A percentile compares a stretch with the other conserved stretches of the same genome.
phyloP scores from a whole-genome alignment of 2,113 vertebrate genomes.

The Nipponia nippon region DNA sequence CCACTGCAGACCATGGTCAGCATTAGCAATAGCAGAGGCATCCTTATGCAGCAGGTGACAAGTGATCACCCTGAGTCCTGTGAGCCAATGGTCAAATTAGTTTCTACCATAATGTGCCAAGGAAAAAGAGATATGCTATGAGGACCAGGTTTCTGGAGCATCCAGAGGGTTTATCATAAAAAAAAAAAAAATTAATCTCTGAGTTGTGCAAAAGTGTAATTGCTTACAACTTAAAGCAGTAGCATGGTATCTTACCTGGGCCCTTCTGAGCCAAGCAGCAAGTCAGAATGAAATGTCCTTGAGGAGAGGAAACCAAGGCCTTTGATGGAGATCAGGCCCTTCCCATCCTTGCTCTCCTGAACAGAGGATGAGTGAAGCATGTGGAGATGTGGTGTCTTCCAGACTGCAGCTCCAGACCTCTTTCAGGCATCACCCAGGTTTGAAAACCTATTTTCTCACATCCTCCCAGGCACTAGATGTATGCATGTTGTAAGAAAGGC shows the following conservation, averaged over 20 bases:
- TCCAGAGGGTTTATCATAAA: not conserved
- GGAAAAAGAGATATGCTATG: not conserved
- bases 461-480: not conserved
- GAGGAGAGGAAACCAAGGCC: not conserved
- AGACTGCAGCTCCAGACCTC: not conserved
- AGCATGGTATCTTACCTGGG: not conserved
- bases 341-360: not conserved
- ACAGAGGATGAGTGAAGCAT: not conserved
- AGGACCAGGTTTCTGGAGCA: not conserved
- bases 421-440: not conserved
- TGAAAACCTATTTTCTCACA: not conserved
- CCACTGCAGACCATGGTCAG: not conserved
- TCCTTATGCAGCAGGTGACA: not conserved
- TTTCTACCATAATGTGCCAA: not conserved
- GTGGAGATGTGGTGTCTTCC: fast-evolving
- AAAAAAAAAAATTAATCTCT: not conserved
- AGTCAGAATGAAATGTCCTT: not conserved
- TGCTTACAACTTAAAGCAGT: not conserved
- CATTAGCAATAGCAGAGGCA: not conserved
- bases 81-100: not conserved
- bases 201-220: not conserved
- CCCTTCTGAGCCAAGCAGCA: not conserved
- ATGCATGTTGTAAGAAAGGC: not conserved
- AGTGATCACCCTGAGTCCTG: not conserved
- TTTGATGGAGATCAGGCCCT: not conserved